Evolutionary conservation across 2,797 vertebrate genomes (phyloP).

Genomic region (Ceryle rudis): DNA sequence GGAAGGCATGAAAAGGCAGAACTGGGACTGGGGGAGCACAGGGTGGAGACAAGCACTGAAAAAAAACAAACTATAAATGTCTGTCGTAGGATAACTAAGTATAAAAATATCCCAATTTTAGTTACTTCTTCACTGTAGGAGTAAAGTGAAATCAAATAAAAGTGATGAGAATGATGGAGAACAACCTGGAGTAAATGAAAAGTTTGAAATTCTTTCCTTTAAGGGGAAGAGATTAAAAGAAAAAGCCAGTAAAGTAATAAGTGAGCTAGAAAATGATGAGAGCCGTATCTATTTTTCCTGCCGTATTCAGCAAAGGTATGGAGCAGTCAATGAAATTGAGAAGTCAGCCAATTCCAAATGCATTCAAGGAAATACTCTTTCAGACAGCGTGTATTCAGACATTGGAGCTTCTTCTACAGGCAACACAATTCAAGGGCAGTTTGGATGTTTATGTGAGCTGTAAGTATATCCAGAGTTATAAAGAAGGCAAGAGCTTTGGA

Average conservation of each 20-base stretch:
- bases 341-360: conserved; percentile 18
- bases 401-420: not conserved
- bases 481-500: not conserved
- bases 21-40: not conserved
- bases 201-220: conserved; percentile 22
- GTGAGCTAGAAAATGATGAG: not conserved
- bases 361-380: not conserved
- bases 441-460: not conserved
- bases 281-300: not conserved
- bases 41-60: not conserved
- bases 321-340: not conserved
- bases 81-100: not conserved
- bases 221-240: not conserved
- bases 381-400: not conserved
- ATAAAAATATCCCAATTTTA: conserved; percentile 1
- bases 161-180: not conserved
- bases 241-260: not conserved
- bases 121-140: not conserved
- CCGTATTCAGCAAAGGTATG: not conserved
- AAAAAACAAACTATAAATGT: not conserved
- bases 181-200: not conserved
- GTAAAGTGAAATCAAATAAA: not conserved
- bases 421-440: not conserved
- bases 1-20: not conserved
- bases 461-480: not conserved